Evolutionary conservation across 2,113 vertebrate genomes (phyloP).

Genomic region (Trogon surrucura): DNA sequence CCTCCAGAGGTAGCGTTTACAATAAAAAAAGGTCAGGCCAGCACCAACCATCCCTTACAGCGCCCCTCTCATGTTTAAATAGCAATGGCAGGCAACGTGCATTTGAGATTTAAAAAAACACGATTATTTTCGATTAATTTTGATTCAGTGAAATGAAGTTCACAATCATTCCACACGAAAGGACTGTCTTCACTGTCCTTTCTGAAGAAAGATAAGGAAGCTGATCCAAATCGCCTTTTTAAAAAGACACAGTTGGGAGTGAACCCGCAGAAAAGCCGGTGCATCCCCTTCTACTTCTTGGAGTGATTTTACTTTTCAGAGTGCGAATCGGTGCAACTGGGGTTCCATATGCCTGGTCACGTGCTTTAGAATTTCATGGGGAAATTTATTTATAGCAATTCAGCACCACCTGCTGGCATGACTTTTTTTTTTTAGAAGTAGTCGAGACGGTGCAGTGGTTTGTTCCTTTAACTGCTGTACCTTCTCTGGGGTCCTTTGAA

Average conservation of each 20-base stretch:
- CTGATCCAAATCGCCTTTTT: accelerated
- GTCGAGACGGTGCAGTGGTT: background rate
- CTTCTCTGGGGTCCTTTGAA: background rate
- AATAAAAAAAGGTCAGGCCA: background rate
- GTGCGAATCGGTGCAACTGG: accelerated
- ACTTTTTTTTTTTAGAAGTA: background rate
- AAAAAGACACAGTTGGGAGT: accelerated
- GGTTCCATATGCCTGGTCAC: accelerated
- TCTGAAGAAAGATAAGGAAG: background rate
- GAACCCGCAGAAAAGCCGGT: background rate
- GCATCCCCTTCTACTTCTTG: accelerated
- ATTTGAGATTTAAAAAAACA: background rate
- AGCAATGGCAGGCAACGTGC: accelerated
- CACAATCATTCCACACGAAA: background rate
- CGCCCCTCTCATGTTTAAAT: accelerated
- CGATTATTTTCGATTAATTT: background rate
- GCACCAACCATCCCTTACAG: accelerated
- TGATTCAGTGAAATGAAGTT: background rate
- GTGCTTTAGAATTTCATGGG: background rate
- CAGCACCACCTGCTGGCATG: constrained; percentile 54
- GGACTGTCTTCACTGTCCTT: background rate
- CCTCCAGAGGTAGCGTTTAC: background rate
- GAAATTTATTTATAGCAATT: background rate
- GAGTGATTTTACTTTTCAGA: background rate
- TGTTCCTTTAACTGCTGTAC: background rate